Evolutionary conservation across 2,113 vertebrate species (phyloP), one percentile per base, ranked within the genome.

Genomic region (Puma concolor): DNA sequence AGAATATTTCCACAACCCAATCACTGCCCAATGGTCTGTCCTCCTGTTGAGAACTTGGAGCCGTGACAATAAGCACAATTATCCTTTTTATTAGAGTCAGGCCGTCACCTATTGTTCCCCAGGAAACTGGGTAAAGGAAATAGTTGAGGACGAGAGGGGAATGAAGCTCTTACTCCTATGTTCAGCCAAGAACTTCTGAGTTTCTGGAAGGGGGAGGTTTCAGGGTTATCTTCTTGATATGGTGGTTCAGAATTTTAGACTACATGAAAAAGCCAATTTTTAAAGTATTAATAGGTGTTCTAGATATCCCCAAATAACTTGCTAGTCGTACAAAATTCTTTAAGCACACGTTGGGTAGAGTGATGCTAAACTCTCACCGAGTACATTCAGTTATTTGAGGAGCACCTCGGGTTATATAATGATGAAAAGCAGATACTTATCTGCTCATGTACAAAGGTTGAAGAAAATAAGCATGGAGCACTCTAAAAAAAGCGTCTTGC

Each of bases 1-100:
- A 97, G 97, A 57, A 3, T n/a, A 64, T 94, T 98, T 98, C 92
- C 95, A 88, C 93, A 96, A 36, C 3, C 69, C 74, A 50, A 77
- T 41, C 33, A 1, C 29, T 77, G 23, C 0, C 94, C 41, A 66
- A 38, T 33, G 83, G 64, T 69, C 90, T 54, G 74, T 15, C 48
- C 91, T 77, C n/a, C 27, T 5, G 27, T 10, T 80, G 93, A 86
- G 66, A 87, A 80, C 27, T 17, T 36, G 54, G 81, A 86, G 63
- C 50, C 80, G 52, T 93, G 54, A 85, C 94, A 91, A 83, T n/a
- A 88, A 67, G 81, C 25, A 44, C 77, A 94, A 36, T 54, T 66
- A 27, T 21, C 80, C 44, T 60, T 95, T 84, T 80, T n/a, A 36
- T 82, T 36, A 79, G 67, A 48, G 57, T 38, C 36, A 7, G 67